Evolutionary conservation across 2,113 vertebrate species (phyloP).

Genomic region (Rattus rattus): DNA sequence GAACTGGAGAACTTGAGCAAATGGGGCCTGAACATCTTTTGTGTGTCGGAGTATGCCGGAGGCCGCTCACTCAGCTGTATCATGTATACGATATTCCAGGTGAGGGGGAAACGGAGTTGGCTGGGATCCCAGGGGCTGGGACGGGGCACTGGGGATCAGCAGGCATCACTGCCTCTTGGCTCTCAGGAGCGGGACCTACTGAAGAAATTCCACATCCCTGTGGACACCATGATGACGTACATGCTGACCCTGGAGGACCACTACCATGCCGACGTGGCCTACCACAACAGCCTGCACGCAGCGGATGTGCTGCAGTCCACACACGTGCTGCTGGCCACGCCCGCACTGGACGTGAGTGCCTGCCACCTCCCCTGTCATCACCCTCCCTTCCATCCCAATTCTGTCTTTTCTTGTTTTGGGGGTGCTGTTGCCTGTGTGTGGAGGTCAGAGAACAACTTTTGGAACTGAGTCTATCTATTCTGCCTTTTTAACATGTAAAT

Average conservation of each 20-base stretch:
- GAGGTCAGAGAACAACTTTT: neutral
- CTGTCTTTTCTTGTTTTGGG: neutral
- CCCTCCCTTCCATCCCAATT: neutral
- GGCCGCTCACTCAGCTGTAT: conserved; percentile 94
- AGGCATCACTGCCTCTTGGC: neutral
- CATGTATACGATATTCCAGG: conserved; percentile 96
- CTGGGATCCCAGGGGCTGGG: neutral
- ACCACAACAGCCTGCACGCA: conserved; percentile 96
- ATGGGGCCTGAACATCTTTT: conserved; percentile 98
- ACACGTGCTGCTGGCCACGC: conserved; percentile 94
- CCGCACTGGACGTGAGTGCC: conserved; percentile 92
- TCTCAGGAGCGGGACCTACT: conserved; percentile 93
- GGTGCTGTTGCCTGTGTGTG: neutral
- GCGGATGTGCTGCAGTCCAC: conserved; percentile 96
- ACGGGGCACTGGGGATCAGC: accelerated
- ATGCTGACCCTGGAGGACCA: conserved; percentile 95
- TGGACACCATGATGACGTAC: conserved; percentile 94
- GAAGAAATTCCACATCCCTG: conserved; percentile 94
- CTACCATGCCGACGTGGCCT: conserved; percentile 96
- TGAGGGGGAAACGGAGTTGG: conserved; percentile 55
- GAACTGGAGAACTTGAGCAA: conserved; percentile 95
- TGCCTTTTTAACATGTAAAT: neutral
- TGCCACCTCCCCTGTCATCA: neutral
- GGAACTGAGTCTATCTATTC: neutral
- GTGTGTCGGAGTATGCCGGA: conserved; percentile 92